phyloP scores from a whole-genome alignment of 1,140 invertebrate genomes.

The Calephelis virginiensis region DNA sequence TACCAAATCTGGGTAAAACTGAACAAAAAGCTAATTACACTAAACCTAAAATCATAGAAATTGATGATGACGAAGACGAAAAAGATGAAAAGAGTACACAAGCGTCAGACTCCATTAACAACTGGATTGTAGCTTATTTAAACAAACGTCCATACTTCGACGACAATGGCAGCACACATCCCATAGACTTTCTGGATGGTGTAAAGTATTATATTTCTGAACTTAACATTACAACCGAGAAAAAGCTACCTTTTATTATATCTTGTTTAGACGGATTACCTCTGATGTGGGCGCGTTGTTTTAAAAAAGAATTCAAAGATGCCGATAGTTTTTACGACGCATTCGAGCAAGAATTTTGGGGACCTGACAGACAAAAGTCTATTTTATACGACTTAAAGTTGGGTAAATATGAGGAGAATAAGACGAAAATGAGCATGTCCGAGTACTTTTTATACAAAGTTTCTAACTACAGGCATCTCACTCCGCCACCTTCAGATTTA shows the following conservation, averaged over 20 bases:
- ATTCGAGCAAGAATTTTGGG: constrained; percentile 71
- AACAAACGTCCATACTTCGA: constrained; percentile 66
- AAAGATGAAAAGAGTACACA: constrained; percentile 42
- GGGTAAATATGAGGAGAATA: constrained; percentile 62
- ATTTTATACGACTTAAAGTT: constrained; percentile 70
- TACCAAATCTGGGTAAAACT: constrained; percentile 66
- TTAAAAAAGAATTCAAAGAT: constrained; percentile 60
- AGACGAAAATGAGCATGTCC: constrained; percentile 61
- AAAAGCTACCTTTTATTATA: constrained; percentile 63
- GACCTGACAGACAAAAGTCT: constrained; percentile 61
- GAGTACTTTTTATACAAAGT: constrained; percentile 72
- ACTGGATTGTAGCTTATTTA: constrained; percentile 59
- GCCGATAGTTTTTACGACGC: constrained; percentile 55
- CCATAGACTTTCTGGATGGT: constrained; percentile 67
- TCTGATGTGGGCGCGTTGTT: constrained; percentile 70
- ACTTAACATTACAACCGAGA: constrained; percentile 54
- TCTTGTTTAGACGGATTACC: constrained; percentile 67
- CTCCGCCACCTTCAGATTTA: constrained; percentile 66
- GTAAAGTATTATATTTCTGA: constrained; percentile 68
- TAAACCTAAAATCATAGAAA: constrained; percentile 60
- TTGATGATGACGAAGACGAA: constrained; percentile 49
- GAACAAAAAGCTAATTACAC: constrained; percentile 45
- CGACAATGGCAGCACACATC: constrained; percentile 63
- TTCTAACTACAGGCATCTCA: constrained; percentile 64
- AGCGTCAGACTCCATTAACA: constrained; percentile 53